These are phyloP conservation scores for Eupeodes latifasciatus DNA, from an alignment of 2,888 invertebrate genomes.

Conservation along the genomic window DNA sequence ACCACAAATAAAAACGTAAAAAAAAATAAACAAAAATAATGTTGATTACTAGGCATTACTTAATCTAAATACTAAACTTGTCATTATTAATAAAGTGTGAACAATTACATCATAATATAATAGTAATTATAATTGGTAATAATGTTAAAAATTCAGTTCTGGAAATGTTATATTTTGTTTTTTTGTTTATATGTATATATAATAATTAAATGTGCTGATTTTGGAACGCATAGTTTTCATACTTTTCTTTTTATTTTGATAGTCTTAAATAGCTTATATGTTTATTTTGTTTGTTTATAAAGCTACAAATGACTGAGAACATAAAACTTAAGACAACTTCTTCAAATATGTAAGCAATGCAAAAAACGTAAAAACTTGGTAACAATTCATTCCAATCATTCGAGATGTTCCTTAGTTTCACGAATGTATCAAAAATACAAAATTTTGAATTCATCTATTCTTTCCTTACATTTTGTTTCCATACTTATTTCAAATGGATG, in stretches of 20 bases:
- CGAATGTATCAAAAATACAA: not conserved
- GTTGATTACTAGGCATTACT: conserved; percentile 33
- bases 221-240: conserved; percentile 39
- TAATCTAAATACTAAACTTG: conserved; percentile 23
- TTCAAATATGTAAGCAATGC: not conserved
- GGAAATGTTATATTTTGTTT: conserved; percentile 47
- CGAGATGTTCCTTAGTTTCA: not conserved
- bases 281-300: conserved; percentile 9
- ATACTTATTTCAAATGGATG: too few relatives aligned
- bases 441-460: not conserved
- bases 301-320: conserved; percentile 18
- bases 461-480: not conserved
- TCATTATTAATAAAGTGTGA: conserved; percentile 32
- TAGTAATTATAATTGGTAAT: conserved; percentile 1
- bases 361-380: not conserved
- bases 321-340: conserved; percentile 12
- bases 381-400: conserved; percentile 25
- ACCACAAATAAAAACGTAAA: conserved; percentile 23
- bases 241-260: not conserved
- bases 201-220: conserved; percentile 35
- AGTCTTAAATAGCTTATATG: conserved; percentile 19
- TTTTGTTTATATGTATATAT: not conserved
- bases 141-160: conserved; percentile 46
- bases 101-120: not conserved
- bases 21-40: conserved; percentile 4